Base-by-base conservation (phyloP, 2,888 invertebrate species). In the Agrotis segetum region DNA sequence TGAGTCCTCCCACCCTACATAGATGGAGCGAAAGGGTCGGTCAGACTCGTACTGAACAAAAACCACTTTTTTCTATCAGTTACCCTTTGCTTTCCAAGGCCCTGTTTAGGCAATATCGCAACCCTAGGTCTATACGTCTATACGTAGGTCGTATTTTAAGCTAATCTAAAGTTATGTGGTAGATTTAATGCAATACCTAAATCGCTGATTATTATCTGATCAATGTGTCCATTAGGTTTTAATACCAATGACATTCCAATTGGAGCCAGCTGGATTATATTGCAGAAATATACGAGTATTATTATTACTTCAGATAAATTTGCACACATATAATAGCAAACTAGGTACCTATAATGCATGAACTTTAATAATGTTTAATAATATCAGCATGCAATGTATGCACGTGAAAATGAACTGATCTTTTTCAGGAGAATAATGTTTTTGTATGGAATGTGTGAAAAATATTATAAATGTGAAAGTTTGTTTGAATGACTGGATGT, bases 321-420 rank as follows among this genome's bases (percentile, higher is more conserved):
- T 19, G 29, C 16, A 49, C 19, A 14, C 21, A 46, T 17, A n/a
- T 64, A 44, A 53, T 47, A 53, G 44, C 29, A 17, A 77, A 44
- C 3, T 24, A 24, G 14, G 21, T 24, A 14, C 29, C 0, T 56
- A 61, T 40, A 11, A 40, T 40, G 40, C 40, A 40, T 11, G 40
- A 40, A 40, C 40, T 40, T 34, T 34, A 34, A 34, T 56, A 24
- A 63, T 49, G 16, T 21, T 24, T n/a, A 58, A 14, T 46, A 40
- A 44, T 21, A 24, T 14, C 19, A 29, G 56, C 73, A 78, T 29
- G 64, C 52, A 14, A 71, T 61, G 29, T 4, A 58, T 19, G 29
- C 53, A 53, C 9, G 40, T 16, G 17, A 19, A 17, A 58, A 55
- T 4, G 1, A n/a, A 50, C 29, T 34, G 13, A 19, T 16, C n/a